phyloP scores from a whole-genome alignment of 2,113 vertebrate genomes.

The Corvus moneduloides region DNA sequence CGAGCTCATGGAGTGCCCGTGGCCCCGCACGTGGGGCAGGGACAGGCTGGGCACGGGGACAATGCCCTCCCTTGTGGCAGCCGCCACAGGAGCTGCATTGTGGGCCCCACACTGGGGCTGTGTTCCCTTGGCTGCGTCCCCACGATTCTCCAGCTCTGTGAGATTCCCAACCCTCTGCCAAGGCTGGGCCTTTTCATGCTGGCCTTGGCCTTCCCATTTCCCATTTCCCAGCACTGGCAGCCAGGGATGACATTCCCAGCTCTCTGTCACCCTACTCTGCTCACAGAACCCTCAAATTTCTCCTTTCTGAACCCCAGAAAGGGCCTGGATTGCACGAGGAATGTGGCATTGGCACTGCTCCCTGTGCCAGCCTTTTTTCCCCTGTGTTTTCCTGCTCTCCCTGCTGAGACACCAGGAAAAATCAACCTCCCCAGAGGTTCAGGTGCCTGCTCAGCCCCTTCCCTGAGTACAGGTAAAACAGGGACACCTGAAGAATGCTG shows the following conservation, averaged over 20 bases:
- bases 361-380: no score
- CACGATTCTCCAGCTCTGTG: background rate
- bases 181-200: background rate
- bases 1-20: background rate
- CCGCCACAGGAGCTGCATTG: slow-evolving; percentile 13
- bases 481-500: no score
- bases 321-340: background rate
- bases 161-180: background rate
- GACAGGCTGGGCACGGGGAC: background rate
- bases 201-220: background rate
- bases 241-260: background rate
- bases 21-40: background rate
- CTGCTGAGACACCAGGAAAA: no score
- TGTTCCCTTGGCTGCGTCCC: background rate
- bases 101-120: background rate
- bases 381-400: no score
- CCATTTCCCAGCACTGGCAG: accelerated
- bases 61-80: background rate
- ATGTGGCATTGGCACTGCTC: no score
- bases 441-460: no score
- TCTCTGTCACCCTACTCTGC: no score
- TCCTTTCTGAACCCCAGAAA: background rate
- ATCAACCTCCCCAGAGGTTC: no score
- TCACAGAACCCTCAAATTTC: background rate
- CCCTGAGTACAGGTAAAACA: no score